phyloP scores from a whole-genome alignment of 1,140 invertebrate species.

The Tribolium castaneum region DNA sequence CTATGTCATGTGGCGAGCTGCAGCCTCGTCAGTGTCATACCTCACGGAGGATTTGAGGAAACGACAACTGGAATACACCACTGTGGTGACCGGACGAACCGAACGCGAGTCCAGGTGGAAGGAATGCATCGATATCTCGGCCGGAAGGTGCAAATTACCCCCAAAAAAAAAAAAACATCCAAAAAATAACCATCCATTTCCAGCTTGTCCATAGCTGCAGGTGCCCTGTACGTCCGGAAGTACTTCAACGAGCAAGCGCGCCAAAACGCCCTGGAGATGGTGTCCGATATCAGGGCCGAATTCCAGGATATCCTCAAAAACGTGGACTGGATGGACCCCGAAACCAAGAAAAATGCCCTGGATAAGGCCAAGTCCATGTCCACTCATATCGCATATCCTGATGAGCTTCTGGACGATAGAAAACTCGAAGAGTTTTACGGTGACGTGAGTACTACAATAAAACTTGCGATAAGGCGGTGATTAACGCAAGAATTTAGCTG shows the following conservation, averaged over 20 bases:
- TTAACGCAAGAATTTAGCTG: constrained; percentile 63
- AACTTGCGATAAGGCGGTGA: not conserved
- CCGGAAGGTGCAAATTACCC: constrained; percentile 59
- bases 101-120: constrained; percentile 70
- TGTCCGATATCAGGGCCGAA: constrained; percentile 72
- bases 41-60: constrained; percentile 68
- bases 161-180: not conserved
- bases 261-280: constrained; percentile 73
- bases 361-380: constrained; percentile 69
- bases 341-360: constrained; percentile 70
- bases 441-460: constrained; percentile 45
- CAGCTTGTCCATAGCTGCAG: constrained; percentile 68
- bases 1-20: constrained; percentile 73
- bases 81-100: constrained; percentile 68
- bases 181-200: not conserved
- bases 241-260: constrained; percentile 69
- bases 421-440: constrained; percentile 68
- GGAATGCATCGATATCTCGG: constrained; percentile 67
- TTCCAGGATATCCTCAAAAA: constrained; percentile 70
- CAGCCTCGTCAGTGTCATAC: constrained; percentile 68
- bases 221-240: constrained; percentile 69
- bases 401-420: constrained; percentile 69
- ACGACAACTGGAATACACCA: constrained; percentile 68
- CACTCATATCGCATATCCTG: constrained; percentile 70
- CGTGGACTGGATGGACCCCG: constrained; percentile 78